Evolutionary conservation across 2,797 vertebrate genomes (phyloP), one percentile per base, ranked within the genome.

Genomic region (Morus bassanus): DNA sequence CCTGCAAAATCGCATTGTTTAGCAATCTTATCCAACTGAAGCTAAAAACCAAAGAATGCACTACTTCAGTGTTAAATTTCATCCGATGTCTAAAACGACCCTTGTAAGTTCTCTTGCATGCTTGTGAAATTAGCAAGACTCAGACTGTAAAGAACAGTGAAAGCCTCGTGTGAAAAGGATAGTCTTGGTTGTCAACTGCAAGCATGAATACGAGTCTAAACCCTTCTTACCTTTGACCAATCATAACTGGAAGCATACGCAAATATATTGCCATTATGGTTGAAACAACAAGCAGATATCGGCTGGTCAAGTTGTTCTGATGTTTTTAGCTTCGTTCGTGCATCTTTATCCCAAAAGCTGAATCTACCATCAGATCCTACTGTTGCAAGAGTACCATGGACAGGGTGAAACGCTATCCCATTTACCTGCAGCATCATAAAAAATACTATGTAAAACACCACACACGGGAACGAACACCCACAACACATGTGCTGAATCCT

Each of bases 261-360:
- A 91, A 99, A 99, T 91, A 99, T 99, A 97, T 99, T 99, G 83
- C 99, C 99, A 2, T 99, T 99, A 96, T 99, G 98, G 94, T 99
- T 99, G 98, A 99, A 99, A 97, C 98, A 99, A 97, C 99, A 99
- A 4, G 99, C 99, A 2, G 99, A 99, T 77, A 99, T 99, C 2
- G 99, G 99, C 97, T 99, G 99, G 96, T 99, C 99, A 7, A 99
- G 97, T 94, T 99, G 99, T 79, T 99, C 99, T 0, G 99, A 99
- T 6, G 99, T 99, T 98, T 99, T 99, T 91, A 99, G 98, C 95
- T 99, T 99, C 10, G 99, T 99, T 73, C 99, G 98, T 45, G 99
- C 99, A 35, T 99, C 99, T 98, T 99, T 99, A 98, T 99, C 99
- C 99, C 99, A 99, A 97, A 99, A 99, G 97, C 99, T 99, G 98